These are phyloP conservation scores for Poeciliopsis prolifica DNA, from an alignment of 2,113 vertebrate genomes.

Conservation along the genomic window DNA sequence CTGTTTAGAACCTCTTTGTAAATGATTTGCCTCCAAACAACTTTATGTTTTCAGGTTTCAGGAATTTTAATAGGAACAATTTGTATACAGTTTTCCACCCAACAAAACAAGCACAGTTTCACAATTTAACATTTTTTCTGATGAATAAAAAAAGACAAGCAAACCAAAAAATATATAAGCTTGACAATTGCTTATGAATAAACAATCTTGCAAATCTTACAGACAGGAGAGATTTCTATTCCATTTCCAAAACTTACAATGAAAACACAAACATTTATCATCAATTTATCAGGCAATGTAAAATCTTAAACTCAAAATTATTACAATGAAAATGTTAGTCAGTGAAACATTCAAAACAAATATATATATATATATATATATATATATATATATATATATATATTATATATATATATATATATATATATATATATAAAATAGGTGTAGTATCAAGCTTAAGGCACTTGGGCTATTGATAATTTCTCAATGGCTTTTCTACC, in stretches of 20 bases:
- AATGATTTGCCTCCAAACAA: no score
- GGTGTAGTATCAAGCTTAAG: slow-evolving; percentile 12
- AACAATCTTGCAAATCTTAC: background rate
- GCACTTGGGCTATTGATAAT: slow-evolving; percentile 23
- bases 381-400: no score
- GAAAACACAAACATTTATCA: slow-evolving; percentile 43
- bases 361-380: background rate
- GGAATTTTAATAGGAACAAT: no score
- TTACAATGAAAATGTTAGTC: background rate
- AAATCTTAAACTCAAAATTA: slow-evolving; percentile 14
- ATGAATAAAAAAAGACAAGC: background rate
- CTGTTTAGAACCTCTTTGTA: no score
- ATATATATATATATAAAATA: no score
- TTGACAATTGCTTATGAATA: background rate
- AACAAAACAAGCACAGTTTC: background rate
- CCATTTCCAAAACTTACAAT: background rate
- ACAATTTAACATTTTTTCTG: no score
- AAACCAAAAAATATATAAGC: background rate
- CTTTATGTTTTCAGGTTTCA: no score
- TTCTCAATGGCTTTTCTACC: slow-evolving; percentile 17
- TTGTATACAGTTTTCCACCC: background rate
- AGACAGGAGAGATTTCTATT: background rate
- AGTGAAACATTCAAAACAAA: background rate
- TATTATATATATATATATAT: no score
- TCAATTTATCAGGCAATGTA: slow-evolving; percentile 6